Conservation (phyloP, 1,140 invertebrate genomes). For the Hylaeus anthracinus region DNA sequence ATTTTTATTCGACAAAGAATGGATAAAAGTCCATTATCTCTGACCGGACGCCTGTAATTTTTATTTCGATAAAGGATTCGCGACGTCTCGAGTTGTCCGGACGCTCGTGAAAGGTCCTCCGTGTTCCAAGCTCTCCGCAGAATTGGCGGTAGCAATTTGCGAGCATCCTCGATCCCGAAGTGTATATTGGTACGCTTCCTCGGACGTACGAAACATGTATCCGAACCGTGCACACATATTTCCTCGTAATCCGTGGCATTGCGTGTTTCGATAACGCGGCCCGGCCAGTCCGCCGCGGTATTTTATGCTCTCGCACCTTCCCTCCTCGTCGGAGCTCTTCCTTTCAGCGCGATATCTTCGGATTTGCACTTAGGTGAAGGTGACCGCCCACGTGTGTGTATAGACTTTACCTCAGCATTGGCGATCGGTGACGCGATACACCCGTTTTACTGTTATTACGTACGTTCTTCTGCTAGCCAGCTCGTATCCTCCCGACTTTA, state of each 20-base stretch:
- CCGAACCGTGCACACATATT: slow-evolving; percentile 64
- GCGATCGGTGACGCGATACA: slow-evolving; percentile 54
- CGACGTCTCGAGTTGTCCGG: no score
- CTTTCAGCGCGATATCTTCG: slow-evolving; percentile 69
- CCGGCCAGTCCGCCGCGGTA: slow-evolving; percentile 64
- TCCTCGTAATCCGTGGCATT: slow-evolving; percentile 74
- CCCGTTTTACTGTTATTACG: slow-evolving; percentile 55
- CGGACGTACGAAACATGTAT: slow-evolving; percentile 29
- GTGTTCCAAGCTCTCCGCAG: not conserved
- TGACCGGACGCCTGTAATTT: no score
- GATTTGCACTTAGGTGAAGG: slow-evolving; percentile 64
- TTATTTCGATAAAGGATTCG: no score
- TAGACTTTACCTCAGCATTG: slow-evolving; percentile 29
- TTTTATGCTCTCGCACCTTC: slow-evolving; percentile 77
- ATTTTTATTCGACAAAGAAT: no score
- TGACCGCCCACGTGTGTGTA: slow-evolving; percentile 55
- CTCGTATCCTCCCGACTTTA: slow-evolving; percentile 29
- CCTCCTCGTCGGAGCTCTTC: slow-evolving; percentile 63
- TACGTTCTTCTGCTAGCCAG: slow-evolving; percentile 1
- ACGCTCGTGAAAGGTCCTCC: not conserved
- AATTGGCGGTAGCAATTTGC: slow-evolving; percentile 38
- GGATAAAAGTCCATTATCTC: no score
- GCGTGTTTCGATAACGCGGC: slow-evolving; percentile 77
- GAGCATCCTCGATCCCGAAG: slow-evolving; percentile 9
- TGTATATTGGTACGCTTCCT: slow-evolving; percentile 31